A percentile compares a stretch with the other conserved stretches of the same genome.
Evolutionary conservation across 2,797 vertebrate species (phyloP).

Genomic region (Rhincodon typus): DNA sequence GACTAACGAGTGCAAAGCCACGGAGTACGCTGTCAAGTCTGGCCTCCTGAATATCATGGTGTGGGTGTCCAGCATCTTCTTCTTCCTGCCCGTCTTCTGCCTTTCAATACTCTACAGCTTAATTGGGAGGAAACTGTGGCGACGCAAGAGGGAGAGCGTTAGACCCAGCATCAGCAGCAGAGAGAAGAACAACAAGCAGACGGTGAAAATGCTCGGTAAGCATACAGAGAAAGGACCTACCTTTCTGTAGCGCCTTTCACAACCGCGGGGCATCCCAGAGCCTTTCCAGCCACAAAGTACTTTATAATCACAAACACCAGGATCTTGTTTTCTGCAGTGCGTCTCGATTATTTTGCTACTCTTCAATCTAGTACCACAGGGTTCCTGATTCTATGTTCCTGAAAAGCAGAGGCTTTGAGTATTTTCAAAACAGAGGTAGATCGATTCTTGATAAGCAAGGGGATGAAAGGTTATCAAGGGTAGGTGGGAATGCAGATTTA

Average conservation of each 20-base stretch:
- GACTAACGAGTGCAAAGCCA: constrained; percentile 88
- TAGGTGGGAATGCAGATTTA: too few species aligned
- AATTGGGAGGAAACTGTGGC: constrained; percentile 89
- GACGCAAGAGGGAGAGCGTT: constrained; percentile 68
- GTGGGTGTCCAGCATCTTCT: constrained; percentile 90
- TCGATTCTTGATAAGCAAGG: too few species aligned
- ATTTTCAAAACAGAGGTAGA: too few species aligned
- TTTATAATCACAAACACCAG: neutral
- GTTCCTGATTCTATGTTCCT: neutral
- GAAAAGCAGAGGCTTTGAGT: too few species aligned
- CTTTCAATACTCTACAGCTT: constrained; percentile 91
- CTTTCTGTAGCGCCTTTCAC: neutral
- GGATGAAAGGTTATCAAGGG: too few species aligned
- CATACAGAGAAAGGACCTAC: neutral
- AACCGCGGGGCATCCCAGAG: too few species aligned
- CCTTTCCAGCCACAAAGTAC: neutral
- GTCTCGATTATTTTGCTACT: too few species aligned
- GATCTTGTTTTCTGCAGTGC: too few species aligned
- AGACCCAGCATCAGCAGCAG: constrained; percentile 68
- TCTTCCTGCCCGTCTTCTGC: constrained; percentile 92
- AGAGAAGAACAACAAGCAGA: constrained; percentile 88
- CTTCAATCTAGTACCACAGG: neutral
- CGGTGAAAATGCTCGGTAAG: constrained; percentile 93
- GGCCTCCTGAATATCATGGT: constrained; percentile 92
- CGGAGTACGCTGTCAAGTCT: constrained; percentile 82